Percentiles rank a stretch among this genome's conserved stretches.
Conservation (phyloP, 2,113 vertebrate species). For the Gobio gobio region DNA sequence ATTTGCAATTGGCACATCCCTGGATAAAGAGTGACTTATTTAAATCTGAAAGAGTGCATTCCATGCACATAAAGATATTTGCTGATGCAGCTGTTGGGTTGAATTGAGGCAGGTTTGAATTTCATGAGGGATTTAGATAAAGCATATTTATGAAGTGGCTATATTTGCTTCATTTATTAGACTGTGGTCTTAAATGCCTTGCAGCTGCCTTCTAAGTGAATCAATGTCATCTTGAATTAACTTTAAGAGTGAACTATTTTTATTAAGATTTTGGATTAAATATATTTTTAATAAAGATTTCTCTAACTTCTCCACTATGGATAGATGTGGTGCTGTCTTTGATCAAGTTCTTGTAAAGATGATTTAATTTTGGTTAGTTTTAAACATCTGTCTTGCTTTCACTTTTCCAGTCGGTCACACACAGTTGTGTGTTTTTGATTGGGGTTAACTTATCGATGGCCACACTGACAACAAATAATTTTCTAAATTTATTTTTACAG, state of each 20-base stretch:
- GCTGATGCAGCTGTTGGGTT: constrained; percentile 9
- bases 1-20: neutral
- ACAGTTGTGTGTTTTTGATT: neutral
- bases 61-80: constrained; percentile 5
- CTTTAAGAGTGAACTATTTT: neutral
- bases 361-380: too few relatives aligned
- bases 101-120: constrained; percentile 19
- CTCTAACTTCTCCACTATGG: neutral
- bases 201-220: too few relatives aligned
- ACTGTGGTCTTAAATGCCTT: too few relatives aligned
- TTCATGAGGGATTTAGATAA: constrained; percentile 16
- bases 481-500: too few relatives aligned
- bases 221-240: too few relatives aligned
- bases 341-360: neutral
- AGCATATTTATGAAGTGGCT: neutral
- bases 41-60: constrained; percentile 13
- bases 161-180: neutral
- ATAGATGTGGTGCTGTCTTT: neutral
- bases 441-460: too few relatives aligned
- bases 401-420: too few relatives aligned
- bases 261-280: neutral
- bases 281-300: neutral
- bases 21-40: constrained; percentile 11
- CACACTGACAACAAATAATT: too few relatives aligned
- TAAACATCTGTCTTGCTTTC: too few relatives aligned